Base-by-base conservation (phyloP, 2,113 vertebrate species). In the Grammomys dolichurus region DNA sequence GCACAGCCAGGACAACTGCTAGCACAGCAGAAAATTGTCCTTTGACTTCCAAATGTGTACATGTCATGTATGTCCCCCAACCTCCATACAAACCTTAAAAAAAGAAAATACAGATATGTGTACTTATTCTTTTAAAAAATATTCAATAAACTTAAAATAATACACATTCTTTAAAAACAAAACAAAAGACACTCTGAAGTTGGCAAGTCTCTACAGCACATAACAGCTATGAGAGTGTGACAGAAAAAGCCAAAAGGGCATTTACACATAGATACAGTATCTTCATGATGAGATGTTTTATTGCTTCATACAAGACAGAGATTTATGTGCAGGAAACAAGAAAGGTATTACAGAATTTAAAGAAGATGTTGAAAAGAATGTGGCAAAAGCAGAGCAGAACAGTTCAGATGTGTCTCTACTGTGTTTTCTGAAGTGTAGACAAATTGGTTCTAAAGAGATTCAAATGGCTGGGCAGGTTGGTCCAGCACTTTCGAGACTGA, bases 271-370 rank as follows among this genome's bases (percentile, higher is more conserved):
- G 81, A 87, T 72, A 90, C 93, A 78, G 87, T 95, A 72, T 73
- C 96, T 97, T 96, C 75, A 93, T 81, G 75, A 95, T 94, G 67
- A 91, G 89, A 80, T 58, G 89, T 36, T 78, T 65, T 85, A 86
- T 60, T 93, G 81, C 58, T 81, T 94, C 84, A 95, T 36, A 86
- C 17, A 73, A 90, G 75, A 89, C 22, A 95, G 86, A 69, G 16
- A 65, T 85, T 90, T 93, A 92, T 43, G 75, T 95, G 31, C 20
- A 94, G 36, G 67, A 92, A 67, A 82, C 16, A 95, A 88, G 46
- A 95, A 88, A 90, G 28, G 31, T 40, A 76, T 80, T 31, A 96
- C 67, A 85, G 92, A 81, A 72, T 93, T 92, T 95, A 94, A 91
- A 84, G 86, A 95, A 56, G 91, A 43, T 2, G 33, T 85, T 91